These are phyloP conservation scores for Blera fallax DNA, from an alignment of 2,888 invertebrate genomes.

Conservation along the genomic window DNA sequence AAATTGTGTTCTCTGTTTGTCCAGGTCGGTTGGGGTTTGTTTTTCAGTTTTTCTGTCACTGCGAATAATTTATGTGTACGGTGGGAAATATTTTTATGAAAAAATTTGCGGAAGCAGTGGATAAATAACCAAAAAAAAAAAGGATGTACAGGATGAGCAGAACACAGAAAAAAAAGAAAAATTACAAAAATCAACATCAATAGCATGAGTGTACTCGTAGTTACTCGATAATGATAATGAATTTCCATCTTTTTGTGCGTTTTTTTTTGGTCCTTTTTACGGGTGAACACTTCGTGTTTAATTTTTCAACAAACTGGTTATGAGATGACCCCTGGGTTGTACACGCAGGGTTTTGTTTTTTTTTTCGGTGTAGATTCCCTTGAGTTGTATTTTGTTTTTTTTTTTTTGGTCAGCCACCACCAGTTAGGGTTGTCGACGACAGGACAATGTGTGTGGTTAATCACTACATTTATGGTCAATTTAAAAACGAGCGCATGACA, in stretches of 20 bases:
- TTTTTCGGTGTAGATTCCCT: background rate
- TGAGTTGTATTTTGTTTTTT: background rate
- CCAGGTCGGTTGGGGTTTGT: slow-evolving; percentile 15
- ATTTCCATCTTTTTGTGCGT: background rate
- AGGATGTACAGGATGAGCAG: background rate
- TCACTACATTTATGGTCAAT: background rate
- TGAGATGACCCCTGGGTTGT: background rate
- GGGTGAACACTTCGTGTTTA: background rate
- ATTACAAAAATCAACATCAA: background rate
- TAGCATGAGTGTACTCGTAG: background rate
- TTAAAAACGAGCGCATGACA: background rate
- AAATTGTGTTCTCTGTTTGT: background rate
- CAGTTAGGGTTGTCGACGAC: background rate
- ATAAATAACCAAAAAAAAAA: slow-evolving; percentile 7
- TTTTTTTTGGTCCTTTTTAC: background rate
- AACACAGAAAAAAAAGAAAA: background rate
- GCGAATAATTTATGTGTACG: slow-evolving; percentile 55
- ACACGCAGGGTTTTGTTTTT: background rate
- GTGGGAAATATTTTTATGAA: background rate
- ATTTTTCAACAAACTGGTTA: slow-evolving; percentile 8
- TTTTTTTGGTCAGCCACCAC: background rate
- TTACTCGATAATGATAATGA: slow-evolving; percentile 32
- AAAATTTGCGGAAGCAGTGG: background rate
- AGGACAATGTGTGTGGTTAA: background rate
- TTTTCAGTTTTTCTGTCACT: slow-evolving; percentile 51